Evolutionary conservation across 1,140 invertebrate genomes (phyloP).

Genomic region (Pinna nobilis): DNA sequence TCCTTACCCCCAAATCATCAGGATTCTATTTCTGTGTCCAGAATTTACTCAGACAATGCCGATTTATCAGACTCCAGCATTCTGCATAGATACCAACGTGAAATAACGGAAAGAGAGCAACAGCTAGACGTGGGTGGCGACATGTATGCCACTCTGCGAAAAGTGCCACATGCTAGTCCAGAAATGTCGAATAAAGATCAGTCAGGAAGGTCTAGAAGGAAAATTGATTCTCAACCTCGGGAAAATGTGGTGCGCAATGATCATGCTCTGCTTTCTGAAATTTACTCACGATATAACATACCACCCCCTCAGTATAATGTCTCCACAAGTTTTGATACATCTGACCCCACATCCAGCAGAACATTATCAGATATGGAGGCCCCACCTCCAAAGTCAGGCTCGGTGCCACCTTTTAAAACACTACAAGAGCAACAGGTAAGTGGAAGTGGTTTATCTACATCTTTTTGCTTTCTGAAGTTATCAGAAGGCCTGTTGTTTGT

Average conservation of each 20-base stretch:
- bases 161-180: not conserved
- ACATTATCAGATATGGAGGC: conserved; percentile 33
- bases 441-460: not conserved
- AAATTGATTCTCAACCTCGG: too few relatives aligned
- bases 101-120: not conserved
- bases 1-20: not conserved
- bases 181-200: not conserved
- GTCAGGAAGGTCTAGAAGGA: not conserved
- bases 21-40: not conserved
- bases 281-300: conserved; percentile 16
- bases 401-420: conserved; percentile 57
- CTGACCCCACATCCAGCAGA: not conserved
- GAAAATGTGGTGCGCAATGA: not conserved
- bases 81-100: not conserved
- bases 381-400: conserved; percentile 45
- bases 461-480: not conserved
- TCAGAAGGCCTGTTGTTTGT: not conserved
- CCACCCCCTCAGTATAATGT: conserved; percentile 21
- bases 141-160: conserved; percentile 10
- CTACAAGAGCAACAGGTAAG: conserved; percentile 64
- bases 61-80: not conserved
- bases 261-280: not conserved
- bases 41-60: not conserved
- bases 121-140: conserved; percentile 1
- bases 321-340: not conserved